Evolutionary conservation across 2,797 vertebrate species (phyloP), one percentile per base, ranked within the genome.

Genomic region (Neomorphus geoffroyi): DNA sequence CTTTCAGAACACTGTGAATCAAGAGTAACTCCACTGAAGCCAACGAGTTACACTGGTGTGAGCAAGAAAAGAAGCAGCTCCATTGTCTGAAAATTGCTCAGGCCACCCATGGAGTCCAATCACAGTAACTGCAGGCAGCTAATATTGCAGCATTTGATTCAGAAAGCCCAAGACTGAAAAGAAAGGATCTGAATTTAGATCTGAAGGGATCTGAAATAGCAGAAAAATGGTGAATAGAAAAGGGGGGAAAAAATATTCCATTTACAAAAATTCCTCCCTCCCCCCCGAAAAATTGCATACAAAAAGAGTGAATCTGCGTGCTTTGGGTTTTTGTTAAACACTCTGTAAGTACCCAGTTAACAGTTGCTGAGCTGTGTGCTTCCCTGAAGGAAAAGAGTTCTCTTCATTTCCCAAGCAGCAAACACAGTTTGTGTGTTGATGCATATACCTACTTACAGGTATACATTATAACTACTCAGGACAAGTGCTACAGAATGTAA

Each of bases 41-140:
- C 79, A 88, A 65, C 2, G 67, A 88, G 79, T 90, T 95, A 88
- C 65, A 92, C 54, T 86, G 66, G 21, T 94, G 65, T 61, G 75
- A 92, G 70, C 54, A 75, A 96, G 67, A 92, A 95, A 96, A 92
- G 86, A 93, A 94, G 48, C 41, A 43, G 56, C 70, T 89, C 53
- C 41, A 82, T 57, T 86, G 78, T 86, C 88, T 84, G 58, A 85
- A 93, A 95, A 94, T 93, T 85, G 93, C 71, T 89, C 6, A 14
- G 78, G 60, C 93, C 90, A 93, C 94, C 86, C 83, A 43, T 92
- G 60, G 86, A 95, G 95, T 61, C 84, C 90, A 95, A 95, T 95
- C 86, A 75, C 86, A 88, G 80, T 57, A 95, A 87, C 86, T 79
- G 83, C 39, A 92, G 69, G 92, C 78, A 94, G 86, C 78, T 80